Evolutionary conservation across 2,888 invertebrate species (phyloP).

Genomic region (Agonopterix heracliana): DNA sequence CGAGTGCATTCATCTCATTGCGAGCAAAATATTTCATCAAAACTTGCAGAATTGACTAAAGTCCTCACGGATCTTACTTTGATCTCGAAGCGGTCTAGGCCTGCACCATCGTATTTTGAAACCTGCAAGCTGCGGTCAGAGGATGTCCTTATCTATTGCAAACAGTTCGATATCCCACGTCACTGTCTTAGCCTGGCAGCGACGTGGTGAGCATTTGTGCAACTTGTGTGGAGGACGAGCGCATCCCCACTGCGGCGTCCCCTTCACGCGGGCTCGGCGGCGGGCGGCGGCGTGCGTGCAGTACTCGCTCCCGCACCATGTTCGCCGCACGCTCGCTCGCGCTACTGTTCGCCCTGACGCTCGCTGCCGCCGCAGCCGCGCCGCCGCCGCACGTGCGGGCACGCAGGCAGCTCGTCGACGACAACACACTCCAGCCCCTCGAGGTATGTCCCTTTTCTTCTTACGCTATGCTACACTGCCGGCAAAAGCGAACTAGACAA

Average conservation of each 20-base stretch:
- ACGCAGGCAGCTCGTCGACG: constrained; percentile 58
- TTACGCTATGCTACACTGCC: constrained; percentile 2
- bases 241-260: constrained; percentile 11
- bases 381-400: constrained; percentile 26
- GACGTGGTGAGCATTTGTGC: constrained; percentile 8
- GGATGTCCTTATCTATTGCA: neutral
- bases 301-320: constrained; percentile 31
- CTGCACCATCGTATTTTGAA: no score
- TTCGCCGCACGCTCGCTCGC: constrained; percentile 26
- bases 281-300: constrained; percentile 15
- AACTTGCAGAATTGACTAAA: no score
- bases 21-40: no score
- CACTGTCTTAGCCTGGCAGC: constrained; percentile 1
- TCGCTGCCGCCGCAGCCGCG: constrained; percentile 27
- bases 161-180: constrained; percentile 2
- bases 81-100: no score
- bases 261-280: constrained; percentile 7
- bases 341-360: constrained; percentile 14
- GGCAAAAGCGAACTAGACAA: constrained; percentile 7
- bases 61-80: no score
- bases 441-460: constrained; percentile 34
- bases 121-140: no score
- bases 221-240: constrained; percentile 11
- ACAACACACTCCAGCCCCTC: constrained; percentile 58
- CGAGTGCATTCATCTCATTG: no score